These are phyloP conservation scores for Ormyrus thymus DNA, from an alignment of 2,888 invertebrate genomes.

Conservation along the genomic window DNA sequence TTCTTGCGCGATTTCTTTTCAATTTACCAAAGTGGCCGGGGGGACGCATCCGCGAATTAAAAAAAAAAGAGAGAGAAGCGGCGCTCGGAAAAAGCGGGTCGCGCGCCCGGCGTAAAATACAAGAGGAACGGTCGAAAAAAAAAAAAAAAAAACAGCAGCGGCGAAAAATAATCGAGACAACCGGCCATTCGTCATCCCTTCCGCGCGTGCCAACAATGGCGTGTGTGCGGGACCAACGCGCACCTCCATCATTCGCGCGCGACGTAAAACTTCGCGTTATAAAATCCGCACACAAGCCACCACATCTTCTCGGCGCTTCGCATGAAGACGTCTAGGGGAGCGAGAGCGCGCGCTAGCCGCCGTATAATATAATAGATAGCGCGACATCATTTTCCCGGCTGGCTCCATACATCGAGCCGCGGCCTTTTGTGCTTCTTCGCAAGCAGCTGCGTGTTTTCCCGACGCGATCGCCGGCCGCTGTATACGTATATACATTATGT, in stretches of 20 bases:
- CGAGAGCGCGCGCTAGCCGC: too few relatives aligned
- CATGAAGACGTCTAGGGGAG: too few relatives aligned
- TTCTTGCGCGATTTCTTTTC: too few relatives aligned
- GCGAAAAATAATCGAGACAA: conserved; percentile 26
- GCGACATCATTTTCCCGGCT: conserved; percentile 9
- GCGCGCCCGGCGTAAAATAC: too few relatives aligned
- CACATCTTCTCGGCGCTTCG: too few relatives aligned
- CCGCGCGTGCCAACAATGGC: conserved; percentile 12
- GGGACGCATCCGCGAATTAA: not conserved
- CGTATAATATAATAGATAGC: not conserved
- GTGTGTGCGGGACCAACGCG: conserved; percentile 10
- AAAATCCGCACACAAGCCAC: too few relatives aligned
- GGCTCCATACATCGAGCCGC: too few relatives aligned
- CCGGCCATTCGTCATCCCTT: conserved; percentile 26
- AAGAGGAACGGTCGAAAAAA: too few relatives aligned
- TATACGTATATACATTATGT: too few relatives aligned
- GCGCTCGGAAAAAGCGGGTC: not conserved
- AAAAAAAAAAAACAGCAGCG: not conserved
- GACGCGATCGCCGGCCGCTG: too few relatives aligned
- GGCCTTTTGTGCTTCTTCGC: too few relatives aligned
- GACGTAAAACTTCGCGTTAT: conserved; percentile 6
- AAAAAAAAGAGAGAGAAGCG: not conserved
- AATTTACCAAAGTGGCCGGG: not conserved
- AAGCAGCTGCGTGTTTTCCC: too few relatives aligned
- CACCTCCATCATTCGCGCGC: not conserved